Conservation (phyloP, 2,113 vertebrate genomes). For the Synodontis membranacea region DNA sequence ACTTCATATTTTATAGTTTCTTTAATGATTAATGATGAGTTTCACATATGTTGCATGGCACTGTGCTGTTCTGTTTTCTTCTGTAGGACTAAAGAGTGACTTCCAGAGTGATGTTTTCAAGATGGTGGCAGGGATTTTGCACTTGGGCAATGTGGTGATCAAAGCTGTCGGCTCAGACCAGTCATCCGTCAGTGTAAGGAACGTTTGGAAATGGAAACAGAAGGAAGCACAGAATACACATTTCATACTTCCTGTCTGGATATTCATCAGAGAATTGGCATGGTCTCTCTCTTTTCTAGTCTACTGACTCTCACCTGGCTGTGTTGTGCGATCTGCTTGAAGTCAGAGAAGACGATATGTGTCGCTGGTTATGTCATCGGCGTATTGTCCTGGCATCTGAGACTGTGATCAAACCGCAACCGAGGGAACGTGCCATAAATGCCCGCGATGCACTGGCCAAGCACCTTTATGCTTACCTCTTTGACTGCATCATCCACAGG, state of each 20-base stretch:
- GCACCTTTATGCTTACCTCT: slow-evolving; percentile 91
- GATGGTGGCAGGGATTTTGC: slow-evolving; percentile 87
- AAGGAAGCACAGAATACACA: not conserved
- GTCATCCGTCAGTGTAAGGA: slow-evolving; percentile 83
- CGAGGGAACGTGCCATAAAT: slow-evolving; percentile 78
- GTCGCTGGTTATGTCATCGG: slow-evolving; percentile 85
- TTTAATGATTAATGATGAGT: not conserved
- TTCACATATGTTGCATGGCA: not conserved
- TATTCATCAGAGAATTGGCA: not conserved
- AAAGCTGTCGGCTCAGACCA: slow-evolving; percentile 75
- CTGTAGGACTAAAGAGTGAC: slow-evolving; percentile 80
- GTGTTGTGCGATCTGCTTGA: slow-evolving; percentile 85
- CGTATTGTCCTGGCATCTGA: slow-evolving; percentile 83
- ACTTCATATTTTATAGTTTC: not conserved
- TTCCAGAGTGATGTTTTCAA: slow-evolving; percentile 90
- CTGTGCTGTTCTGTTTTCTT: not conserved
- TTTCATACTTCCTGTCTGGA: not conserved
- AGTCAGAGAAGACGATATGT: slow-evolving; percentile 67
- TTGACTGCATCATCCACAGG: slow-evolving; percentile 84
- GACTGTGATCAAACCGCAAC: slow-evolving; percentile 86
- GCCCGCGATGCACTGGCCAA: slow-evolving; percentile 91
- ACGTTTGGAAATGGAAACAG: no score
- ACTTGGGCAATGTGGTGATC: slow-evolving; percentile 90
- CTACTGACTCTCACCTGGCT: slow-evolving; percentile 77
- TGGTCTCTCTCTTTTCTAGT: slow-evolving; percentile 62